Evolutionary conservation across 2,797 vertebrate genomes (phyloP), one percentile per base, ranked within the genome.

Genomic region (Otus scops): DNA sequence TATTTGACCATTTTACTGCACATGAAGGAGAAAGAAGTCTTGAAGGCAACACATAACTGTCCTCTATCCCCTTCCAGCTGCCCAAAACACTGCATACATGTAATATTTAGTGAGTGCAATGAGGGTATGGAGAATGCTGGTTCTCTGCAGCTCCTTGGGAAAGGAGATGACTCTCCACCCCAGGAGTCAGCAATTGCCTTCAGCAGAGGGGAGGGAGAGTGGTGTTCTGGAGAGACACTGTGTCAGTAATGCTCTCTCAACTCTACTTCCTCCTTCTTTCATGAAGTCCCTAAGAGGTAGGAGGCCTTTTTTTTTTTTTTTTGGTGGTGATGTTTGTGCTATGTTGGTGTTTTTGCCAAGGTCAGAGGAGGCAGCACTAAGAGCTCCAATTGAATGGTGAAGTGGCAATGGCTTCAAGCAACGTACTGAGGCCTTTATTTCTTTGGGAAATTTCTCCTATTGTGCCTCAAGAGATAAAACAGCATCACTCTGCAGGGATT

Each of bases 121-220:
- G 1, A 17, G 16, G 13, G 3, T 26, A 48, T 0, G 0, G 34
- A 45, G 10, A 61, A 73, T 47, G 32, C 8, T 80, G 43, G 5
- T 13, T 67, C 19, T 88, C 57, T 51, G 50, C 18, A 86, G 20
- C 17, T 70, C 10, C 75, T 47, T 15, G 56, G 41, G 34, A 95
- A 45, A 70, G 43, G 30, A 89, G 38, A 30, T 61, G 11, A 36
- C 9, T 77, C 5, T 64, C 45, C n/a, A 48, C 24, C 10, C 15
- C 23, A 56, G 32, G 20, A 43, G 12, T 0, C 3, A 5, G 8
- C 10, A 88, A 10, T 39, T 51, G 13, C 23, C 36, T 59, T 81
- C 59, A 54, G 18, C 1, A 5, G 27, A 71, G 30, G 0, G 0
- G 13, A 59, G 6, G 28, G 6, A 83, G 7, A 63, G 8, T 11